Base-by-base conservation (phyloP, 2,888 invertebrate species). In the Notodonta ziczac region DNA sequence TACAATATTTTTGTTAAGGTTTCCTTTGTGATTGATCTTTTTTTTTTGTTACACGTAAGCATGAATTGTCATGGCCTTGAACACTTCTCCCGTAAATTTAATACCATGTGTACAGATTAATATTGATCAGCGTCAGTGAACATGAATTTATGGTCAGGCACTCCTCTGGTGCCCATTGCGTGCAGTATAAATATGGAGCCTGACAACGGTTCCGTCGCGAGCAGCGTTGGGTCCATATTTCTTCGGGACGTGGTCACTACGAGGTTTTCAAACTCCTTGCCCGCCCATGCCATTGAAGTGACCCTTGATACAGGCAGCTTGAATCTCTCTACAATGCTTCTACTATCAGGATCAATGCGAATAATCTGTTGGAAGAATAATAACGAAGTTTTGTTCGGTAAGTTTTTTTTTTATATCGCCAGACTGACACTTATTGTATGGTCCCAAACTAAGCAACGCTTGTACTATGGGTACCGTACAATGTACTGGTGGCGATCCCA, bases 261-360 rank as follows among this genome's bases (percentile, higher is more conserved):
- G 24, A 96, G 85, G 52, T 91, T 91, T 61, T 95, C 94, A 16
- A 94, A 80, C 55, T 91, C 77, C 0, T 87, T 83, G 0, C 95
- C 96, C 2, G 96, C 96, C 82, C 95, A 96, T 35, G 94, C 88
- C 39, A 94, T 91, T 0, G 96, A 96, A 0, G 96, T 95, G 0
- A 94, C 87, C 42, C 89, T 88, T 2, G 89, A 84, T 0, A 89
- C 80, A 0, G 95, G 95, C 10, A 96, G 74, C 40, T 88, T 76
- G 46, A 96, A 81, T 5, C 80, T 79, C 58, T 84, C 83, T 14
- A 95, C 70, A 52, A 95, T 74, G 53, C 85, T 74, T 2, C 87
- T 83, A 0, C 77, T 74, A 46, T 73, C 81, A 0, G 94, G 91
- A 69, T 94, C 83, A 7, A 95, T 80, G 10, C 92, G 85, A 13